A percentile compares a stretch with the other conserved stretches of the same genome.
phyloP scores from a whole-genome alignment of 2,797 vertebrate species.

The Balearica regulorum region DNA sequence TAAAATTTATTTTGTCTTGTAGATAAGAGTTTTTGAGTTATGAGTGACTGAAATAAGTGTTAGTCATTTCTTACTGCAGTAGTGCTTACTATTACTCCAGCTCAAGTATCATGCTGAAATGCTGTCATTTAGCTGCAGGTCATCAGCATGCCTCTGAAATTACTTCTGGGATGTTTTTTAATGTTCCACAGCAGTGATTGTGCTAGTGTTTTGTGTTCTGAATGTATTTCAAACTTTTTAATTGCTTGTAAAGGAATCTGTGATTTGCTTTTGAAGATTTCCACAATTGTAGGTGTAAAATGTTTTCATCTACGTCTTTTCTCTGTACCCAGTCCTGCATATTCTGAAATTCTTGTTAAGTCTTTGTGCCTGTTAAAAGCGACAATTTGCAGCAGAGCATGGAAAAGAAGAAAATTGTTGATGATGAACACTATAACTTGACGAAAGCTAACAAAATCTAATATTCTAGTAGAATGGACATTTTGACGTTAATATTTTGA shows the following conservation, averaged over 20 bases:
- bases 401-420: not conserved
- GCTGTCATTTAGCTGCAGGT: not conserved
- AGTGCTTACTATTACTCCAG: not conserved
- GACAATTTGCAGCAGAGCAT: not conserved
- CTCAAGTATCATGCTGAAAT: not conserved
- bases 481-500: not conserved
- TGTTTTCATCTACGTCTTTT: not conserved
- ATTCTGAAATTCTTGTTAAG: not conserved
- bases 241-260: not conserved
- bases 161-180: not conserved
- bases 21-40: not conserved
- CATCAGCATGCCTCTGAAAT: not conserved
- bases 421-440: not conserved
- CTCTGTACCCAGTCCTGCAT: not conserved
- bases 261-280: not conserved
- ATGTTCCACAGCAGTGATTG: not conserved
- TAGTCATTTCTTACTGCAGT: not conserved
- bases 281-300: not conserved
- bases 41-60: not conserved
- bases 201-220: not conserved
- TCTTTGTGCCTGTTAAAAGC: not conserved
- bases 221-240: not conserved
- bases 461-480: not conserved
- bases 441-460: not conserved
- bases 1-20: not conserved